Conservation (phyloP, 2,888 invertebrate species). For the Nudaria mundana region DNA sequence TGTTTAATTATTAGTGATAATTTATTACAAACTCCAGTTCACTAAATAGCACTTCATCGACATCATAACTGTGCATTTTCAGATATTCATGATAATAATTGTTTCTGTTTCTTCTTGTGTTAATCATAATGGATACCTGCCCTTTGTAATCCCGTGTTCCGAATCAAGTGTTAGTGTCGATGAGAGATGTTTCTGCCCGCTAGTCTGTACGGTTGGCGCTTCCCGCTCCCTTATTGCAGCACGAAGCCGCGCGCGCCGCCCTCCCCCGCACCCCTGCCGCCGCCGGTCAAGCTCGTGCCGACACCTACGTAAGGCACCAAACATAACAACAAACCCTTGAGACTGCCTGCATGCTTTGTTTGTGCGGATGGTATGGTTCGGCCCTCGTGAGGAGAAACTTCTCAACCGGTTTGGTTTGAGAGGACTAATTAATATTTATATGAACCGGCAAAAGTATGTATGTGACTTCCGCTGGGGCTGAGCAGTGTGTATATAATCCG, state of each 20-base stretch:
- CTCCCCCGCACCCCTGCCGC: slow-evolving; percentile 89
- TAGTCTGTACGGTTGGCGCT: slow-evolving; percentile 98
- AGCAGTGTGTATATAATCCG: slow-evolving; percentile 57
- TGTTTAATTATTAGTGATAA: slow-evolving; percentile 12
- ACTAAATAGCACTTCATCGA: slow-evolving; percentile 57
- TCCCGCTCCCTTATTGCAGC: slow-evolving; percentile 98
- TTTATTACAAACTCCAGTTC: slow-evolving; percentile 25
- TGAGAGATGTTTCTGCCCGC: slow-evolving; percentile 81
- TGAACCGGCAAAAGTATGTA: slow-evolving; percentile 27
- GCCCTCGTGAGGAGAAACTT: slow-evolving; percentile 45
- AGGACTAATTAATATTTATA: slow-evolving; percentile 17
- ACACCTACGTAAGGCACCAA: slow-evolving; percentile 84
- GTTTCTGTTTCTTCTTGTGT: slow-evolving; percentile 33
- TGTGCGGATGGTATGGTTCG: slow-evolving; percentile 63
- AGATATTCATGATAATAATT: slow-evolving; percentile 31
- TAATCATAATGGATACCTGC: slow-evolving; percentile 31
- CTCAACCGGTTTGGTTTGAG: slow-evolving; percentile 26
- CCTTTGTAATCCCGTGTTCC: slow-evolving; percentile 34
- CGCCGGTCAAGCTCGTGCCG: slow-evolving; percentile 88
- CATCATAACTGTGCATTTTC: slow-evolving; percentile 41
- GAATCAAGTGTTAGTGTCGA: slow-evolving; percentile 72
- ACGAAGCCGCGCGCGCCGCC: slow-evolving; percentile 91
- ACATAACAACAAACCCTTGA: slow-evolving; percentile 45
- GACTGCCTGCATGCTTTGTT: slow-evolving; percentile 75
- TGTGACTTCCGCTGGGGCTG: slow-evolving; percentile 50